Evolutionary conservation across 2,888 invertebrate species (phyloP).

Genomic region (Drosophila macrospina): DNA sequence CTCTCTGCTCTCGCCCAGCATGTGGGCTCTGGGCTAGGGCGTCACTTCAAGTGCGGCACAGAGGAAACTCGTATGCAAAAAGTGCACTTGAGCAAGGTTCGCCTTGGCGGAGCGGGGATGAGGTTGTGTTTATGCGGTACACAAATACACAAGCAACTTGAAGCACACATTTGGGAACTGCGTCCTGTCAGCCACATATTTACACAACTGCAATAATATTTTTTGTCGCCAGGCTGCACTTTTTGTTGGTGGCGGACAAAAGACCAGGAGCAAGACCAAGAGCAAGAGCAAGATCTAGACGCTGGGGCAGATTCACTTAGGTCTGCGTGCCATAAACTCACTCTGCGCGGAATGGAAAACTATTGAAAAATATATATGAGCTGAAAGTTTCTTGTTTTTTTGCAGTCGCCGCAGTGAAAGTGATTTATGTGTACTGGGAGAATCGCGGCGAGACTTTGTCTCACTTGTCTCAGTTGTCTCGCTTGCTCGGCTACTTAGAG

Average conservation of each 20-base stretch:
- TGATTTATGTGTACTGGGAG: conserved; percentile 78
- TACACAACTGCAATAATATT: conserved; percentile 78
- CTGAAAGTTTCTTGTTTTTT: conserved; percentile 32
- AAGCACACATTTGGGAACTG: conserved; percentile 61
- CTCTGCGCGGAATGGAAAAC: conserved; percentile 16
- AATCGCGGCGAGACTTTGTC: conserved; percentile 70
- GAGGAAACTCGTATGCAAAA: conserved; percentile 66
- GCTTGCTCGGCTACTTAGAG: conserved; percentile 53
- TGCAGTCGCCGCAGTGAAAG: conserved; percentile 66
- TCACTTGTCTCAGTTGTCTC: conserved; percentile 50
- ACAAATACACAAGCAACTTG: conserved; percentile 50
- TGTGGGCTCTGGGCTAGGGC: conserved; percentile 38
- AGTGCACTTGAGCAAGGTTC: conserved; percentile 70
- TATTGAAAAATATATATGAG: conserved; percentile 60
- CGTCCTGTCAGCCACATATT: conserved; percentile 59
- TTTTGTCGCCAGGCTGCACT: conserved; percentile 54
- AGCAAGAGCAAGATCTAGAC: conserved; percentile 10
- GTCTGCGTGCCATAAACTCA: conserved; percentile 9
- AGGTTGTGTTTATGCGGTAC: conserved; percentile 70
- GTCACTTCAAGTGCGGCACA: conserved; percentile 58
- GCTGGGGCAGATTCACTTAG: conserved; percentile 35
- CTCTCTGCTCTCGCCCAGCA: conserved; percentile 21
- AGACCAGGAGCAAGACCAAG: conserved; percentile 21
- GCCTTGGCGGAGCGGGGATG: conserved; percentile 39
- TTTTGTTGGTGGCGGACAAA: conserved; percentile 41